Evolutionary conservation across 2,888 invertebrate species (phyloP), one percentile per base, ranked within the genome.

Genomic region (Endotricha flammealis): DNA sequence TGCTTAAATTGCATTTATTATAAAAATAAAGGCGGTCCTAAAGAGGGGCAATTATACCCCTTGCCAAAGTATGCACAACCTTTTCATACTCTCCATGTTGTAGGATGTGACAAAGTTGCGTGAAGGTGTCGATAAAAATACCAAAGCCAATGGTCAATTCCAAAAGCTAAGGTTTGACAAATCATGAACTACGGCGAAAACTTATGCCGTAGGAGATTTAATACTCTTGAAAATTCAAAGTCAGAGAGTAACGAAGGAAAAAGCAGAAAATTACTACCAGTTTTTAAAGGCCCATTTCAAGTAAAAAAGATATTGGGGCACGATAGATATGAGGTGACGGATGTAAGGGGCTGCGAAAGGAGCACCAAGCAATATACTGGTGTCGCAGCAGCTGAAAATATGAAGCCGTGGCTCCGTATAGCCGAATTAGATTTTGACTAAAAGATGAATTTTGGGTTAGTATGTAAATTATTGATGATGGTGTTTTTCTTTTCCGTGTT

Each of bases 301-400:
- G 16, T 31, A n/a, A 20, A 29, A 13, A 29, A 35, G 10, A 6
- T 34, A 4, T 1, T 38, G 7, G 29, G 17, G 7, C 28, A 38
- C 11, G 33, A 38, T 16, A 14, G 38, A 20, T 38, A 39, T 31
- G 34, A 39, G 31, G 34, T 38, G 22, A 23, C 27, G 20, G 34
- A 39, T 23, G 5, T 38, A 9, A 29, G 11, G 16, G 30, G 36
- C 7, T 11, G 12, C n/a, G 36, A 30, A 27, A 25, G 31, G 11
- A 12, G 12, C 7, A 4, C 2, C 8, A 29, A 29, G 14, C 7
- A 14, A 6, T 31, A 31, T 10, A 25, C 20, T n/a, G 34, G 34
- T 2, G n/a, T 39, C 5, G 8, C 20, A 13, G 20, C 27, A 4
- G 31, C 12, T 4, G 33, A 31, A 31, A 29, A 25, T 12, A 4